These are phyloP conservation scores for Hyla sarda DNA, from an alignment of 2,113 vertebrate species.

Conservation along the genomic window DNA sequence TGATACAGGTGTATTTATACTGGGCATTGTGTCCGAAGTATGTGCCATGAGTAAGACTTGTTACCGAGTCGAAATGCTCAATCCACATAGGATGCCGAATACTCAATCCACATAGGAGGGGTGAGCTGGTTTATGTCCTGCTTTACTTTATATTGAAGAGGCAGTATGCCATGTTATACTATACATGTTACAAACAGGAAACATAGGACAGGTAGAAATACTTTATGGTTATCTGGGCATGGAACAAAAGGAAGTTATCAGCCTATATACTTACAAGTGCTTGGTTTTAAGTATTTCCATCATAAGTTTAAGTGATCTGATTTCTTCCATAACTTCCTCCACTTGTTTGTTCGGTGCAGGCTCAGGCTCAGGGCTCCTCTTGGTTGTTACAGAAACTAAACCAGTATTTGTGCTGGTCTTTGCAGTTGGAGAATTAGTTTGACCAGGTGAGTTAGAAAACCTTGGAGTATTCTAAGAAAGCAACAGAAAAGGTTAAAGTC, in stretches of 20 bases:
- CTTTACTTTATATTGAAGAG: too few relatives aligned
- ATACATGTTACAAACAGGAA: too few relatives aligned
- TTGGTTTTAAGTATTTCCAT: constrained; percentile 65
- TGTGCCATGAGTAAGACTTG: too few relatives aligned
- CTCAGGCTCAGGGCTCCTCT: neutral
- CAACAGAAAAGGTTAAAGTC: neutral
- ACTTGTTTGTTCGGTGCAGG: constrained; percentile 45
- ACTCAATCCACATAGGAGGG: too few relatives aligned
- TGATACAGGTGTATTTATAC: too few relatives aligned
- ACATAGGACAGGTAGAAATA: neutral
- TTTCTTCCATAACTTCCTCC: constrained; percentile 62
- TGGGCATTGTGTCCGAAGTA: too few relatives aligned
- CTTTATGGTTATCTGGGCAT: neutral
- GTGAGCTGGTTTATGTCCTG: too few relatives aligned
- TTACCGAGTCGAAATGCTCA: too few relatives aligned
- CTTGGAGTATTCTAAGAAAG: constrained; percentile 27
- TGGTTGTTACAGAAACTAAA: neutral
- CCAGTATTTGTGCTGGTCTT: constrained; percentile 3
- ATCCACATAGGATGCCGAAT: too few relatives aligned
- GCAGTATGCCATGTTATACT: too few relatives aligned
- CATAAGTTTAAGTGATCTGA: constrained; percentile 64
- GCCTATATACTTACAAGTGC: constrained; percentile 63
- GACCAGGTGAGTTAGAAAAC: neutral
- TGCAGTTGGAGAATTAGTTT: neutral
- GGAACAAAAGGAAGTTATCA: neutral